Evolutionary conservation across 2,888 invertebrate species (phyloP).

Genomic region (Rhingia campestris): DNA sequence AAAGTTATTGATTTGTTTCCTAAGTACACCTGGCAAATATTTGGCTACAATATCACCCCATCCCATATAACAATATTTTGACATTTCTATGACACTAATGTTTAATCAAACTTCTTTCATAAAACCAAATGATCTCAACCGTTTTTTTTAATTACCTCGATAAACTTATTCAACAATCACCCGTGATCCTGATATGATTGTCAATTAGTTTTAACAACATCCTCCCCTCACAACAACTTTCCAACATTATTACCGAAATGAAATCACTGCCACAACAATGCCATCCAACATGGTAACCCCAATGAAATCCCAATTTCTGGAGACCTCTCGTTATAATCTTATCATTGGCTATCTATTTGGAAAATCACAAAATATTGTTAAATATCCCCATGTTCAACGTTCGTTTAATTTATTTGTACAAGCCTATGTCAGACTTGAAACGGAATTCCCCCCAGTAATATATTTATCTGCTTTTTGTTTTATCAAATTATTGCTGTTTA

Average conservation of each 20-base stretch:
- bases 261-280: not conserved
- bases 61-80: no score
- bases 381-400: constrained; percentile 41
- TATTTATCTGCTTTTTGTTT: constrained; percentile 15
- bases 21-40: no score
- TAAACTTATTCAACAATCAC: no score
- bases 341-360: constrained; percentile 45
- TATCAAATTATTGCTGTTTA: constrained; percentile 43
- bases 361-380: constrained; percentile 60
- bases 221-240: not conserved
- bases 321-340: constrained; percentile 6
- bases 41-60: no score
- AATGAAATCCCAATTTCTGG: not conserved
- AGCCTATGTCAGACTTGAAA: constrained; percentile 29
- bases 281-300: constrained; percentile 21
- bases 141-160: no score
- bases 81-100: no score
- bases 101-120: no score
- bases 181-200: no score
- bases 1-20: no score
- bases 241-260: not conserved
- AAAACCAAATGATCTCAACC: no score
- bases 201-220: no score
- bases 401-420: constrained; percentile 45
- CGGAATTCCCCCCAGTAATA: constrained; percentile 51